Evolutionary conservation across 2,888 invertebrate genomes (phyloP), one percentile per base, ranked within the genome.

Genomic region (Phyllotreta cruciferae): DNA sequence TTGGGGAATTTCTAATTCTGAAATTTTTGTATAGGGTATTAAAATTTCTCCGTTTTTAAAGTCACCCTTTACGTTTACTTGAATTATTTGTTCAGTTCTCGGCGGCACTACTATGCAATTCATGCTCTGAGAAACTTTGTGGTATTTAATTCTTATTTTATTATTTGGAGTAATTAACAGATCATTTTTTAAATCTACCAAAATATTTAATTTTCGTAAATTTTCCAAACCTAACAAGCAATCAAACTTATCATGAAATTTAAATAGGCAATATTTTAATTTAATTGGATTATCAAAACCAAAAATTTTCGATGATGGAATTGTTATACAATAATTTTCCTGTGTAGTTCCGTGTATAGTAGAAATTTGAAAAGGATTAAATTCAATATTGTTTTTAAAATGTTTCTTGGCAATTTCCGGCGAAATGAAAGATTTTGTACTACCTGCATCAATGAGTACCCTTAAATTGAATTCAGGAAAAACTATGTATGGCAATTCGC

Each of bases 401-500:
- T 45, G 13, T 65, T 64, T 55, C 1, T 47, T 24, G 5, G 56
- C 54, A 36, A 62, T 10, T 5, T 62, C 14, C 0, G 61, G 61
- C 13, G 45, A 14, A 37, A 61, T 61, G 35, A 61, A 61, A 1
- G 55, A 61, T 61, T 37, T 55, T 37, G 55, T 55, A 3, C 55
- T 44, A 45, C 61, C 61, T 7, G 41, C 35, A 47, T 61, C 55
- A 45, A 42, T 44, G 11, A 61, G 36, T 38, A 55, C 35, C 53
- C 53, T 61, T 8, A 45, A 6, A 44, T 36, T 45, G 37, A 37
- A 11, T 61, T 61, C 61, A 3, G 55, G 55, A 41, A 60, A 54
- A 14, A 53, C 34, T 13, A 60, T 60, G 11, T 60, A 60, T 3
- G 53, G 44, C 9, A 56, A 42, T 45, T 41, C 39, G 55, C 71